Conservation (phyloP, 2,888 invertebrate species). For the Mactromeris polynyma region DNA sequence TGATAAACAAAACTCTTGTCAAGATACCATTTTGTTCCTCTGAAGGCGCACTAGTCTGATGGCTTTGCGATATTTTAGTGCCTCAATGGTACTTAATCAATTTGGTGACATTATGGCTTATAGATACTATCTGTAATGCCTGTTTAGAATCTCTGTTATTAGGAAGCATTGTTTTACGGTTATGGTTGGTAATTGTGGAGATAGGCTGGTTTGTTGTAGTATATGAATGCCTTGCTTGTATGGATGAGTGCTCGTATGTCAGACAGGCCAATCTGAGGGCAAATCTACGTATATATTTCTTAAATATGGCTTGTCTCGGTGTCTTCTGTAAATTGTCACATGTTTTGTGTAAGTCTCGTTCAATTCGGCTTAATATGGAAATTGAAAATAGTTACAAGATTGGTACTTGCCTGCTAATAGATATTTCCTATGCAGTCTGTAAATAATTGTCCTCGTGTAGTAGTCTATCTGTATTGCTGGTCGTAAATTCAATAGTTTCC, state of each 20-base stretch:
- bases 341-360: neutral
- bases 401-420: neutral
- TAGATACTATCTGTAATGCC: neutral
- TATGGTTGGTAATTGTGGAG: slow-evolving; percentile 6
- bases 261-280: neutral
- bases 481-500: slow-evolving; percentile 5
- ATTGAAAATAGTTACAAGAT: neutral
- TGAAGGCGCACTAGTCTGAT: neutral
- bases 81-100: neutral
- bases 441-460: neutral
- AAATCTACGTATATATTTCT: neutral
- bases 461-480: neutral
- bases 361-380: neutral
- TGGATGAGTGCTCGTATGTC: neutral
- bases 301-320: slow-evolving; percentile 4
- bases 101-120: slow-evolving; percentile 15
- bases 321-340: neutral
- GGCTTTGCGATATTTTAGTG: neutral
- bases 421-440: neutral
- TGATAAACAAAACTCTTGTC: neutral
- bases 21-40: slow-evolving; percentile 2
- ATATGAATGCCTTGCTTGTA: neutral
- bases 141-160: neutral
- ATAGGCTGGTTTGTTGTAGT: neutral
- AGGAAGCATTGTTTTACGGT: neutral